phyloP scores from a whole-genome alignment of 2,888 invertebrate genomes.

The Oxytorus armatus region DNA sequence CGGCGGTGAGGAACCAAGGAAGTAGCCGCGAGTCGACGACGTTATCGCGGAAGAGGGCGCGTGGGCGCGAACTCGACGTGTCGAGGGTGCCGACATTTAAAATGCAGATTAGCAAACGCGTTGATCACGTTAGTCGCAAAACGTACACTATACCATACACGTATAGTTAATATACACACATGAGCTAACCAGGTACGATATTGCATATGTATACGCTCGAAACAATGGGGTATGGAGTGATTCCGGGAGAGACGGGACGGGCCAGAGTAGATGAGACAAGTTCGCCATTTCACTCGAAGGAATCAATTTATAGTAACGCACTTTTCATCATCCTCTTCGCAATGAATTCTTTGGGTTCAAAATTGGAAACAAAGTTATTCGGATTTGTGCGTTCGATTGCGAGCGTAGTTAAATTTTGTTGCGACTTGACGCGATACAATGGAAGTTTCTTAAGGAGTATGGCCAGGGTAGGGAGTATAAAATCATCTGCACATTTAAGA shows the following conservation, averaged over 20 bases:
- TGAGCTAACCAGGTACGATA: constrained; percentile 20
- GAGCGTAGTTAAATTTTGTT: too few species aligned
- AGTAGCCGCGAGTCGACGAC: constrained; percentile 51
- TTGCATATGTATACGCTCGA: constrained; percentile 7
- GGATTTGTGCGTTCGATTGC: too few species aligned
- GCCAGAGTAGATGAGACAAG: too few species aligned
- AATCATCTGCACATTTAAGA: too few species aligned
- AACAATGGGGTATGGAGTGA: constrained; percentile 1
- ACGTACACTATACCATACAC: constrained; percentile 35
- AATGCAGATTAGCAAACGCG: constrained; percentile 78
- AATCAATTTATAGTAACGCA: not conserved
- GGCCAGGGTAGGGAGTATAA: too few species aligned
- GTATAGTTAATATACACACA: constrained; percentile 2
- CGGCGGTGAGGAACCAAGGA: constrained; percentile 35
- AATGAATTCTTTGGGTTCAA: too few species aligned
- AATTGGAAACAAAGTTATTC: not conserved
- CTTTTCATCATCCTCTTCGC: not conserved
- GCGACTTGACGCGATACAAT: too few species aligned
- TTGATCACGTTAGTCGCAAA: constrained; percentile 60
- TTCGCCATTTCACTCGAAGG: not conserved
- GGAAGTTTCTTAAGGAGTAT: too few species aligned
- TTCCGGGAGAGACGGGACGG: not conserved
- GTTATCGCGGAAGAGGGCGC: constrained; percentile 58
- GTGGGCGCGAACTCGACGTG: constrained; percentile 65
- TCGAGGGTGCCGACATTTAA: constrained; percentile 75